Base-by-base conservation (phyloP, 2,797 vertebrate species). In the Chaetophractus vellerosus region DNA sequence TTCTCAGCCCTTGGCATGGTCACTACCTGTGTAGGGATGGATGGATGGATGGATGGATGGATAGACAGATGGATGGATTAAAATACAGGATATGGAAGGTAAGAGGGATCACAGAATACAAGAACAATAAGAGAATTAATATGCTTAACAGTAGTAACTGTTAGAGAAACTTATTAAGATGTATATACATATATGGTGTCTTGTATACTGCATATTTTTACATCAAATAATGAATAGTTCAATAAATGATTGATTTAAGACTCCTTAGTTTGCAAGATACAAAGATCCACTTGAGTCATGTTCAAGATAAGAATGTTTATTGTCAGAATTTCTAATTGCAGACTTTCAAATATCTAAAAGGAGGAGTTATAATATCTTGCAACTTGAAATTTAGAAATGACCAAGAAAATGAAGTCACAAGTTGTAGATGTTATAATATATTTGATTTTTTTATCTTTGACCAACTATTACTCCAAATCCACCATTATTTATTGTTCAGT, bases 401-500 rank as follows among this genome's bases (percentile, higher is more conserved):
- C 28, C 61, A 55, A 89, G 72, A 82, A 86, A 94, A 82, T 87
- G 18, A 59, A 71, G 9, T 61, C 9, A 90, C 66, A 78, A 68
- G 19, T 21, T 86, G 0, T 66, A 94, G 28, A n/a, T n/a, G 23
- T 79, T 94, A 85, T 87, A 16, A 33, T 52, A 41, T 79, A 50
- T 59, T 79, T 87, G 86, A 86, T n/a, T n/a, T n/a, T n/a, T n/a
- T n/a, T n/a, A n/a, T n/a, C n/a, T n/a, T n/a, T n/a, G n/a, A n/a
- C 41, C 21, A 19, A 21, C 55, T 87, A 55, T 78, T 91, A 45
- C 1, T 10, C 26, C 28, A 21, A 74, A 92, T 6, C 11, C 10
- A 93, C 4, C 33, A 59, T 84, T 59, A 69, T 91, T 88, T 59
- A 75, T 93, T 50, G 64, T 36, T 96, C 38, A 87, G 12, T 79